Conservation (phyloP, 2,888 invertebrate genomes). For the Aromia moschata region DNA sequence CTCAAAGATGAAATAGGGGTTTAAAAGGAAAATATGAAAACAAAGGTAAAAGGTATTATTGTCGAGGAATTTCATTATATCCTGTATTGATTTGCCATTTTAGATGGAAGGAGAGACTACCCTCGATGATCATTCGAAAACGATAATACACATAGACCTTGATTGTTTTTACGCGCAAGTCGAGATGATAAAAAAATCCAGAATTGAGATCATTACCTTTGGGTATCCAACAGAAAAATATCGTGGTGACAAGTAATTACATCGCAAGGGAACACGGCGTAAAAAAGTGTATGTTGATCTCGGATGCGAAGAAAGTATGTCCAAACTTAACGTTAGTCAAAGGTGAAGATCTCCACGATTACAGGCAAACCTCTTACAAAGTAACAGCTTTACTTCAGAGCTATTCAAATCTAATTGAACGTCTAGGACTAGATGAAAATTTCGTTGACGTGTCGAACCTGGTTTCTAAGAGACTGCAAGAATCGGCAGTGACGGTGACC, state of each 20-base stretch:
- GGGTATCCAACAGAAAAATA: slow-evolving; percentile 85
- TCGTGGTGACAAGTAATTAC: slow-evolving; percentile 87
- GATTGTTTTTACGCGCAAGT: slow-evolving; percentile 91
- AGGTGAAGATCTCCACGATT: slow-evolving; percentile 85
- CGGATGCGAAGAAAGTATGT: slow-evolving; percentile 79
- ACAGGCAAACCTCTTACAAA: slow-evolving; percentile 80
- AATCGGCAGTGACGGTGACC: slow-evolving; percentile 4
- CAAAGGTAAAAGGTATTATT: too few species aligned
- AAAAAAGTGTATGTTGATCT: slow-evolving; percentile 79
- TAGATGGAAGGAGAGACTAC: slow-evolving; percentile 31
- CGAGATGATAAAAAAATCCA: slow-evolving; percentile 79
- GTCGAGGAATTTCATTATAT: too few species aligned
- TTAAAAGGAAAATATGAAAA: background rate
- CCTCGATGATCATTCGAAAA: slow-evolving; percentile 68
- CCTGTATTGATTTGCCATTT: slow-evolving; percentile 17
- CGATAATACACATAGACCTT: slow-evolving; percentile 82
- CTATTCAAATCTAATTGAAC: slow-evolving; percentile 79
- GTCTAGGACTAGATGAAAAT: slow-evolving; percentile 87
- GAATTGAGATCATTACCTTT: slow-evolving; percentile 73
- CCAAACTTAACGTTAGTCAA: slow-evolving; percentile 79
- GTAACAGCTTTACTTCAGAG: slow-evolving; percentile 76
- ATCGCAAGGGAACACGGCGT: slow-evolving; percentile 79
- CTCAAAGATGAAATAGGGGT: background rate
- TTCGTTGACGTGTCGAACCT: slow-evolving; percentile 81
- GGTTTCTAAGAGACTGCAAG: slow-evolving; percentile 66